These are phyloP conservation scores for Ianthella basta DNA, from an alignment of 37 sponge, comb jelly and placozoan genomes.

Conservation along the genomic window DNA sequence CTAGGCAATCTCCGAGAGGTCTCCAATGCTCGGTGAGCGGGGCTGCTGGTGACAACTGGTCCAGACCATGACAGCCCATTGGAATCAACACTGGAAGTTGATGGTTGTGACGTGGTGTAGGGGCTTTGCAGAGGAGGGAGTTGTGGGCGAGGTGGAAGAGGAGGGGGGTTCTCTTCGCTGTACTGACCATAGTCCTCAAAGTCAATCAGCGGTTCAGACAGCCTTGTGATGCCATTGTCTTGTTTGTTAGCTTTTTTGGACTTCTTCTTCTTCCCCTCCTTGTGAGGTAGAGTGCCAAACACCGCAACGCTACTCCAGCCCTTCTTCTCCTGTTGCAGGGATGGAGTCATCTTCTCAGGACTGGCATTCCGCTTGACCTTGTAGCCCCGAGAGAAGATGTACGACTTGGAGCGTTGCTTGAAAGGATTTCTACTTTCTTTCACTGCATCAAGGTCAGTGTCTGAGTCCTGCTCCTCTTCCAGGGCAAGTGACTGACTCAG, in stretches of 20 bases:
- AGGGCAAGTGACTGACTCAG: no score
- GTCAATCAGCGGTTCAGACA: not conserved
- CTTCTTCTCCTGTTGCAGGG: not conserved
- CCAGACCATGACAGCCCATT: no score
- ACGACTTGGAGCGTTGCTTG: conserved; percentile 11
- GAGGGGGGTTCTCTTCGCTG: conserved; percentile 20
- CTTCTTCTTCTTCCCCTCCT: conserved; percentile 7
- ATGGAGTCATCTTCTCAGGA: not conserved
- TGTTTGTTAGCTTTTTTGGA: not conserved
- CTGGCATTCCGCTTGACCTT: not conserved
- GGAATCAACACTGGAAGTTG: no score
- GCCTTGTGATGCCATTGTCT: not conserved
- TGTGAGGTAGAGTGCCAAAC: conserved; percentile 2
- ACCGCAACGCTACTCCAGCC: not conserved
- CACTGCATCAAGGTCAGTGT: not conserved
- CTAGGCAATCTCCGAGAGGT: no score
- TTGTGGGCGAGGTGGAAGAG: conserved; percentile 36
- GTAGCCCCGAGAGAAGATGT: conserved; percentile 14
- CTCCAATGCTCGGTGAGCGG: no score
- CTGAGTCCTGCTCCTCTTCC: not conserved
- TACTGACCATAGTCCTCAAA: conserved; percentile 34
- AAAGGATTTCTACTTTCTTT: not conserved
- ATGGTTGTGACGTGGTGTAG: no score
- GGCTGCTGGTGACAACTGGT: no score
- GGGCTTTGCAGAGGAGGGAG: conserved; percentile 12